These are phyloP conservation scores for Microchirus variegatus DNA, from an alignment of 2,797 vertebrate species.

Conservation along the genomic window DNA sequence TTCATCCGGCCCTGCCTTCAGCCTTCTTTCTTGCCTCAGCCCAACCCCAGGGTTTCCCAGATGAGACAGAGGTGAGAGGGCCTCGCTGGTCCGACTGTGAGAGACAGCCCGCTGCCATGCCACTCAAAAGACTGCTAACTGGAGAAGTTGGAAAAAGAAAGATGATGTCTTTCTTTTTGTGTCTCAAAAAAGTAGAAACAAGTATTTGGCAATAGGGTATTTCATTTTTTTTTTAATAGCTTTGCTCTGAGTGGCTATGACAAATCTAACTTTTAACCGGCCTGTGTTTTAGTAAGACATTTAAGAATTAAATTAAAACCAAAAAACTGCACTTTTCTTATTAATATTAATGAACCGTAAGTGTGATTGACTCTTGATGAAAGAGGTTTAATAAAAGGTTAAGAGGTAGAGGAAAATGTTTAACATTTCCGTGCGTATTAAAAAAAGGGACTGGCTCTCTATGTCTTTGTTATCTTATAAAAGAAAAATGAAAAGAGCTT, in stretches of 20 bases:
- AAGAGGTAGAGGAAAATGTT: too few species aligned
- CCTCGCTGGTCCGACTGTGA: constrained; percentile 65
- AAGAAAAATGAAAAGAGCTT: constrained; percentile 70
- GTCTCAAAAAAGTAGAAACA: too few species aligned
- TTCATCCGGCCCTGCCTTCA: constrained; percentile 82
- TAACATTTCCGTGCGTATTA: constrained; percentile 52
- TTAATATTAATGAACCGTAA: constrained; percentile 67
- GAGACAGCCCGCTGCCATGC: constrained; percentile 43
- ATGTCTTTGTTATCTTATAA: constrained; percentile 67
- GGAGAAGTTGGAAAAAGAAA: constrained; percentile 1
- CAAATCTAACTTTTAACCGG: too few species aligned
- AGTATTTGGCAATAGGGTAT: too few species aligned
- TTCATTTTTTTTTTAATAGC: too few species aligned
- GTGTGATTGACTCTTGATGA: constrained; percentile 69
- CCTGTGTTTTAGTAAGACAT: too few species aligned
- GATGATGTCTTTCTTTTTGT: constrained; percentile 2
- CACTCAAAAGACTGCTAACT: constrained; percentile 30
- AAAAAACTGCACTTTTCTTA: constrained; percentile 44
- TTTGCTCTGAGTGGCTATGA: too few species aligned
- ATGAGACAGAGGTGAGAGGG: constrained; percentile 81
- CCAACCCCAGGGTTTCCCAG: constrained; percentile 69
- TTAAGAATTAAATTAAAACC: too few species aligned
- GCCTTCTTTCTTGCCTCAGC: constrained; percentile 75
- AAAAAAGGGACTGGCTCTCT: constrained; percentile 57
- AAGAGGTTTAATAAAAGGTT: too few species aligned